phyloP scores from a whole-genome alignment of 2,888 invertebrate species.

The Lysandra bellargus region DNA sequence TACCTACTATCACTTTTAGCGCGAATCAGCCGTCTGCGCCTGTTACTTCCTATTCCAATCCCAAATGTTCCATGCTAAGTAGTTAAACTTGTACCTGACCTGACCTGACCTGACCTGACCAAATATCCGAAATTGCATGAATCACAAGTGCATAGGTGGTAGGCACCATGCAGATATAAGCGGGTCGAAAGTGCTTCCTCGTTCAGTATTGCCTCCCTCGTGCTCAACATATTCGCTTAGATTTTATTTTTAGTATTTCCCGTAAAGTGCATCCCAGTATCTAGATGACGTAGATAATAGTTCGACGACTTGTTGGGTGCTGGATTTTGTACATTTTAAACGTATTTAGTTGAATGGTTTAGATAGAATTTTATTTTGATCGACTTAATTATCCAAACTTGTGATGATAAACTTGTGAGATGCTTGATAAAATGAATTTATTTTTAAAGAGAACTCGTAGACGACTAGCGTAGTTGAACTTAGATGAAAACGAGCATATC shows the following conservation, averaged over 20 bases:
- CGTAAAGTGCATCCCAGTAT: slow-evolving; percentile 77
- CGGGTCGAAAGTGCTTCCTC: neutral
- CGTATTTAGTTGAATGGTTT: slow-evolving; percentile 56
- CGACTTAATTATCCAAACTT: slow-evolving; percentile 42
- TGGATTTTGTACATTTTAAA: slow-evolving; percentile 55
- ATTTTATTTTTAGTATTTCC: slow-evolving; percentile 59
- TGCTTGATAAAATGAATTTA: slow-evolving; percentile 50
- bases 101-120: too few relatives aligned
- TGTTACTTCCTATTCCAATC: neutral
- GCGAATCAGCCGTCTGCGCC: neutral
- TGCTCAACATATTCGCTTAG: slow-evolving; percentile 51
- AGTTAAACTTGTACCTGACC: neutral
- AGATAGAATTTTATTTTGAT: slow-evolving; percentile 44
- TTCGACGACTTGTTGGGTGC: slow-evolving; percentile 60
- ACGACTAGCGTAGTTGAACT: slow-evolving; percentile 58
- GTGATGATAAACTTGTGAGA: slow-evolving; percentile 49
- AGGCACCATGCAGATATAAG: neutral
- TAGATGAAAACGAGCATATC: slow-evolving; percentile 62
- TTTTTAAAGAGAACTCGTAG: slow-evolving; percentile 59
- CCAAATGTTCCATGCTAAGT: neutral
- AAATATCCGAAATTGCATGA: neutral
- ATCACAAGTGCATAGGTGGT: neutral
- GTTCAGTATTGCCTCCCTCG: slow-evolving; percentile 61
- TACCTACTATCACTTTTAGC: neutral
- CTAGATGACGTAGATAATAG: slow-evolving; percentile 66